Conservation (phyloP, 2,888 invertebrate genomes). For the Macrophya annulata region DNA sequence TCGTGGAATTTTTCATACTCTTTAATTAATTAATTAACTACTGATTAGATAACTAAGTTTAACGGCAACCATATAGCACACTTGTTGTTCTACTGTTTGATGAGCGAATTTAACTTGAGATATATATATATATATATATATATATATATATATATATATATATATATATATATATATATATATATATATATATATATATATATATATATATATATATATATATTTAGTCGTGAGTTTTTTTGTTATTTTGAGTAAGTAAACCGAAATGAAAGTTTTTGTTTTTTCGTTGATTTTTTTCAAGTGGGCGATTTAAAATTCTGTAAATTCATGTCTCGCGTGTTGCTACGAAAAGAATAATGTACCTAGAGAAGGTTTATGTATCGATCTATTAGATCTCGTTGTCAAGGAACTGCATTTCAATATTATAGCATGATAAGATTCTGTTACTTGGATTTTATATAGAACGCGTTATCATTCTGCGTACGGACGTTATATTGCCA, state of each 20-base stretch:
- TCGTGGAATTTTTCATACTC: conserved; percentile 6
- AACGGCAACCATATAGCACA: neutral
- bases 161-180: no score
- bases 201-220: no score
- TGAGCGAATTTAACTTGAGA: neutral
- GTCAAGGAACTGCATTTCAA: conserved; percentile 76
- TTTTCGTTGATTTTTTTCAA: neutral
- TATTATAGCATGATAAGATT: conserved; percentile 75
- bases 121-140: no score
- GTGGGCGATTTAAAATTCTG: conserved; percentile 1
- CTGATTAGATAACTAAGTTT: neutral
- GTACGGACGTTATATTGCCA: neutral
- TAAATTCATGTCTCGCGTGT: conserved; percentile 33
- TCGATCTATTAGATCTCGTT: conserved; percentile 73
- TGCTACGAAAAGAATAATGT: conserved; percentile 7
- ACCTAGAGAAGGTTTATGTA: conserved; percentile 60
- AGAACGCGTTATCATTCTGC: neutral
- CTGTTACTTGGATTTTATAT: conserved; percentile 68
- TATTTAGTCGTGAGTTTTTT: neutral
- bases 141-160: no score
- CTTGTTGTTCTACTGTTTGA: neutral
- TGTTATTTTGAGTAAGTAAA: neutral
- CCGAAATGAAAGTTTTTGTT: neutral
- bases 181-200: no score
- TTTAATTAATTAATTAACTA: conserved; percentile 1